Evolutionary conservation across 2,797 vertebrate species (phyloP).

Genomic region (Phyllotis vaccarum): DNA sequence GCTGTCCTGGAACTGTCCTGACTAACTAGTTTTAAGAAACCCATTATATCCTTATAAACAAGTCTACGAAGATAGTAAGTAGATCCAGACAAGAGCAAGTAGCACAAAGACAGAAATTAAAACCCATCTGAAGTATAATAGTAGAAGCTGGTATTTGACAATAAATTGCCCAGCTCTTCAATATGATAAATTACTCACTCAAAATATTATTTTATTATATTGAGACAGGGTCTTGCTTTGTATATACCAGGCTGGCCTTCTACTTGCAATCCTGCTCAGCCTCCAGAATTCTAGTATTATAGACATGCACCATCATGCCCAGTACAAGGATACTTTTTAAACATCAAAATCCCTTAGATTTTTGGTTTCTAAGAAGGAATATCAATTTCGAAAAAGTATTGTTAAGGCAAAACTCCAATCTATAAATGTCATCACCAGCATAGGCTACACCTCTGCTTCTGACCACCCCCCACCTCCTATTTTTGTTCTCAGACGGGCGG

Average conservation of each 20-base stretch:
- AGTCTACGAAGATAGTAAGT: background rate
- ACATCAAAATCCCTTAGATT: constrained; percentile 50
- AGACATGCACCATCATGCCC: background rate
- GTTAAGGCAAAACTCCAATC: constrained; percentile 1
- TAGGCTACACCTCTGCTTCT: background rate
- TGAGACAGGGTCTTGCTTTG: background rate
- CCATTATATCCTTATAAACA: background rate
- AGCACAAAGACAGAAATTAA: constrained; percentile 51
- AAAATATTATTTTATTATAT: background rate
- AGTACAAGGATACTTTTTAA: constrained; percentile 19
- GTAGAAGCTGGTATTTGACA: background rate
- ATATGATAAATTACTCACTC: background rate
- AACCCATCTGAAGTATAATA: constrained; percentile 36
- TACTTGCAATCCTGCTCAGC: background rate
- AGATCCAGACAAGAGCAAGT: background rate
- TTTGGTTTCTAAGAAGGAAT: constrained; percentile 41
- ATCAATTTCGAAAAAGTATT: constrained; percentile 26
- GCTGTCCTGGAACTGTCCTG: no score
- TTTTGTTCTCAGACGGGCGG: background rate
- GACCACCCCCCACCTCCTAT: background rate
- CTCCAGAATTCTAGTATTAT: background rate
- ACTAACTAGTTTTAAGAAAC: constrained; percentile 33
- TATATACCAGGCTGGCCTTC: background rate
- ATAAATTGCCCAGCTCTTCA: constrained; percentile 53
- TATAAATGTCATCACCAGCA: background rate